These are phyloP conservation scores for Tenodera sinensis DNA, from an alignment of 2,888 invertebrate species.

Conservation along the genomic window DNA sequence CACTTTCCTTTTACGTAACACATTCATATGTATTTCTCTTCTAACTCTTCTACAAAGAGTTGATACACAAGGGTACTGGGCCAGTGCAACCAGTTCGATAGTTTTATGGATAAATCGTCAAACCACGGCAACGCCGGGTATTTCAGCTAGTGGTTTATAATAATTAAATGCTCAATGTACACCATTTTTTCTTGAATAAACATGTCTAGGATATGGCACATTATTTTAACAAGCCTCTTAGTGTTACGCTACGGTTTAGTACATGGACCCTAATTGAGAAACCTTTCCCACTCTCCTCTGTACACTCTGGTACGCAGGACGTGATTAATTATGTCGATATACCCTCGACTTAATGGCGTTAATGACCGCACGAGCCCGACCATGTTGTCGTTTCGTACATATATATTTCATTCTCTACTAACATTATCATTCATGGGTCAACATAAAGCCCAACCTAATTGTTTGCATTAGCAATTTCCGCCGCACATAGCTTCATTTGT, in stretches of 20 bases:
- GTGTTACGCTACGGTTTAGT: background rate
- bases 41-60: too few species aligned
- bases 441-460: background rate
- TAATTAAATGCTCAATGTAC: too few species aligned
- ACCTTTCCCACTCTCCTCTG: background rate
- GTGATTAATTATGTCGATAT: background rate
- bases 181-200: too few species aligned
- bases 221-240: too few species aligned
- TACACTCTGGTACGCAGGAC: background rate
- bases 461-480: slow-evolving; percentile 5
- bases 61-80: too few species aligned
- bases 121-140: too few species aligned
- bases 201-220: too few species aligned
- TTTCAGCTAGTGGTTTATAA: too few species aligned
- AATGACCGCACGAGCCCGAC: background rate
- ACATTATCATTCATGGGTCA: background rate
- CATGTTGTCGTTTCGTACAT: background rate
- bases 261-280: background rate
- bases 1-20: too few species aligned
- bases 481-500: background rate
- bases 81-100: too few species aligned
- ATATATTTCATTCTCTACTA: background rate
- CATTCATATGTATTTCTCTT: too few species aligned
- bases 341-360: background rate
- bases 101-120: too few species aligned